Percentiles rank a stretch among this genome's conserved stretches.
phyloP scores from a whole-genome alignment of 2,113 vertebrate genomes.

The Microcebus murinus region DNA sequence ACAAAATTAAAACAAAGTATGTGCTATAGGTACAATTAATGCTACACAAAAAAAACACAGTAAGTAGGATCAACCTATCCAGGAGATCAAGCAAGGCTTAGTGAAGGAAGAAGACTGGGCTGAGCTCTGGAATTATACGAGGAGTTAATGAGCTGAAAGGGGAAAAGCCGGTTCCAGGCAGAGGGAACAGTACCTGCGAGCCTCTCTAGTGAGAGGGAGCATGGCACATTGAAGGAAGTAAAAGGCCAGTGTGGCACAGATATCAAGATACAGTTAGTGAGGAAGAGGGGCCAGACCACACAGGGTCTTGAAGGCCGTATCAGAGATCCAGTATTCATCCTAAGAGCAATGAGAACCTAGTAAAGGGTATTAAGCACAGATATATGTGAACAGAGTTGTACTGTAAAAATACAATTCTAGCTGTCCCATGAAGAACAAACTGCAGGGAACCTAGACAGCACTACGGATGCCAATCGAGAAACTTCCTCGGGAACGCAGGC shows the following conservation, averaged over 20 bases:
- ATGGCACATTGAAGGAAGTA: neutral
- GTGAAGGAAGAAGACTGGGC: neutral
- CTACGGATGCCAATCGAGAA: neutral
- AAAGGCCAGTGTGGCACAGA: neutral
- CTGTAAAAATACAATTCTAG: neutral
- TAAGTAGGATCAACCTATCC: no score
- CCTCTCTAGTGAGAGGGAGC: neutral
- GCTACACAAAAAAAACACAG: neutral
- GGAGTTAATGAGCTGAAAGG: neutral
- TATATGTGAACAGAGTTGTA: neutral
- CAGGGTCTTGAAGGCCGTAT: no score
- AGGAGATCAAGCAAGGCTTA: neutral
- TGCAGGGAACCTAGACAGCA: neutral
- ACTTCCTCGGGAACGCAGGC: neutral
- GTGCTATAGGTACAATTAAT: neutral
- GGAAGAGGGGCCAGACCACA: neutral
- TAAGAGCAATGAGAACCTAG: neutral
- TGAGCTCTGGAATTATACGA: accelerated
- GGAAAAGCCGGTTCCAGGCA: neutral
- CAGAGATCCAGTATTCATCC: neutral
- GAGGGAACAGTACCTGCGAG: neutral
- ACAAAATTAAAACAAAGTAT: neutral
- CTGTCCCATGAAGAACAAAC: neutral
- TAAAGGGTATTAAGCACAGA: neutral
- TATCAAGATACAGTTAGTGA: accelerated